Evolutionary conservation across 2,888 invertebrate species (phyloP).

Genomic region (Thumatha senex): DNA sequence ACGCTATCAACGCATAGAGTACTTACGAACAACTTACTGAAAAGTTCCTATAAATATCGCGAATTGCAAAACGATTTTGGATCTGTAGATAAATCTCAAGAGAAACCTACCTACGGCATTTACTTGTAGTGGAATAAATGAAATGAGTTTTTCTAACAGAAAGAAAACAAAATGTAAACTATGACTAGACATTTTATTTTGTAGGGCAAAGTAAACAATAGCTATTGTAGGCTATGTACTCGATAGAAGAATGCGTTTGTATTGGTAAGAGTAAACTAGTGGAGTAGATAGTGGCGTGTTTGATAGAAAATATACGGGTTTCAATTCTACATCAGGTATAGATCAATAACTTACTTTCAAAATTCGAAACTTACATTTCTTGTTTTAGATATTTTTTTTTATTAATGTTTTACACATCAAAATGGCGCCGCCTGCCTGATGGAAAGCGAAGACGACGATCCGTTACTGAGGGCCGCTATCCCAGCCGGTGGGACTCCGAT

Average conservation of each 20-base stretch:
- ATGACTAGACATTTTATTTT: conserved; percentile 3
- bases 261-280: background rate
- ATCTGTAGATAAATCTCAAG: conserved; percentile 25
- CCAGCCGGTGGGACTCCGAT: too few relatives aligned
- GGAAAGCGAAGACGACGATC: too few relatives aligned
- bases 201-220: background rate
- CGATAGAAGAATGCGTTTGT: background rate
- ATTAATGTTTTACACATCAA: too few relatives aligned
- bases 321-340: too few relatives aligned
- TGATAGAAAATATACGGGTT: background rate
- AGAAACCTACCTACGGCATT: conserved; percentile 14
- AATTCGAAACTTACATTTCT: too few relatives aligned
- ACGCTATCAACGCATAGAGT: too few relatives aligned
- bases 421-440: too few relatives aligned
- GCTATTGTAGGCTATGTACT: background rate
- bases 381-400: too few relatives aligned
- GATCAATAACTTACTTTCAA: too few relatives aligned
- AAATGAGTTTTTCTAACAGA: conserved; percentile 10
- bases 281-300: background rate
- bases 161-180: conserved; percentile 11
- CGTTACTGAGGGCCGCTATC: too few relatives aligned
- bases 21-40: too few relatives aligned
- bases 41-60: too few relatives aligned
- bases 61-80: conserved; percentile 18
- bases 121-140: conserved; percentile 17